Percentiles rank a stretch among this genome's conserved stretches.
Conservation (phyloP, 2,113 vertebrate species). For the Zeus faber region DNA sequence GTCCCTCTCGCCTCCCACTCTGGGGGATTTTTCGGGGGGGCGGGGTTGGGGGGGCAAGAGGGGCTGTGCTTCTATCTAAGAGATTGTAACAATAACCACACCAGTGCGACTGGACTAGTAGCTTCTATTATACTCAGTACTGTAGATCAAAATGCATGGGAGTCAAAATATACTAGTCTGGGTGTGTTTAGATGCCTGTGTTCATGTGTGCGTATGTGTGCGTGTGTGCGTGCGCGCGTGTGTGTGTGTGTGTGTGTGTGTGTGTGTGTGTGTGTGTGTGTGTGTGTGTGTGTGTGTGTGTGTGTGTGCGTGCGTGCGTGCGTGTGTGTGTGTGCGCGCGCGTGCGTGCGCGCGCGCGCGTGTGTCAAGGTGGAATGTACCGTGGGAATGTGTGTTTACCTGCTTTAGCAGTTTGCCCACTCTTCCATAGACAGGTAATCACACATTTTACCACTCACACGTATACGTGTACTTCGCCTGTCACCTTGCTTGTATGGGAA, state of each 20-base stretch:
- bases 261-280: constrained; percentile 13
- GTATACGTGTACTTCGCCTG: constrained; percentile 46
- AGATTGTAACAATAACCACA: constrained; percentile 79
- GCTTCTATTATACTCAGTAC: constrained; percentile 76
- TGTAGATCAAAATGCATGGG: constrained; percentile 74
- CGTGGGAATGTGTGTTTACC: constrained; percentile 66
- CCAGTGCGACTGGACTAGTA: constrained; percentile 75
- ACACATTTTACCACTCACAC: constrained; percentile 48
- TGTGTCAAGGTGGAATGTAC: constrained; percentile 64
- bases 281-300: constrained; percentile 24
- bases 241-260: constrained; percentile 22
- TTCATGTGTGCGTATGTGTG: constrained; percentile 28
- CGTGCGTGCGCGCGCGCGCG: constrained; percentile 21
- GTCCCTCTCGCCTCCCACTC: constrained; percentile 11
- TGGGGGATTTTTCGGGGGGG: background rate
- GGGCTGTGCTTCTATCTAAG: constrained; percentile 69
- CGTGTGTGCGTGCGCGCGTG: constrained; percentile 18
- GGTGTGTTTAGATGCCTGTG: constrained; percentile 36
- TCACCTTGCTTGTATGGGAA: constrained; percentile 24
- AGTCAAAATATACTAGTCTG: constrained; percentile 69
- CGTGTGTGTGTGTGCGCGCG: constrained; percentile 20
- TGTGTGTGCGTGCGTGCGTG: constrained; percentile 19
- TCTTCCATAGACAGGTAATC: constrained; percentile 69
- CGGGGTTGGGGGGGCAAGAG: constrained; percentile 25
- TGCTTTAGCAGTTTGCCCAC: constrained; percentile 58